Evolutionary conservation across 2,888 invertebrate species (phyloP), one percentile per base, ranked within the genome.

Genomic region (Leptarthrus brevirostris): DNA sequence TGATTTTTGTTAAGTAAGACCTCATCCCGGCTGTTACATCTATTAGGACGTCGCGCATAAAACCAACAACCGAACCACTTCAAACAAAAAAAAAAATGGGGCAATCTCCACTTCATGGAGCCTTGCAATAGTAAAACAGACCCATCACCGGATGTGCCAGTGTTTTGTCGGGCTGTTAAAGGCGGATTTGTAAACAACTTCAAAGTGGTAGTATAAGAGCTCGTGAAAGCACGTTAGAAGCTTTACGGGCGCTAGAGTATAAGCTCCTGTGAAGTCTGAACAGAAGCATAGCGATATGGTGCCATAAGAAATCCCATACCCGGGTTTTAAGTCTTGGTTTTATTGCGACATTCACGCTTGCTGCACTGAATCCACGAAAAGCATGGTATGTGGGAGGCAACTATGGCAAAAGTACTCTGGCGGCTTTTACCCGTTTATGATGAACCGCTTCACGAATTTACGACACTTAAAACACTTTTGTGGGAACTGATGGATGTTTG

Each of bases 401-500:
- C 52, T 2, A 1, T 20, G 44, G 12, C 8, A 10, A 30, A 34
- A 14, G 66, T 49, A 14, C 49, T 16, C 24, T 18, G 5, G 24
- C 52, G 52, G 30, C 66, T 14, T 49, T 52, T 34, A 26, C 14
- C 18, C 69, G 2, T 20, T 69, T 69, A 69, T 69, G 69, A 69
- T 26, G 69, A 69, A 52, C 69, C 69, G 52, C 34, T 52, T 18
- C 49, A 34, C 52, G 69, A 52, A 69, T 69, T 69, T 69, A 69
- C 69, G 69, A 69, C 69, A 52, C 69, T 69, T n/a, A 69, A 69
- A 69, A 69, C 49, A 20, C 69, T 69, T 52, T 52, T 69, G 69
- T 44, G 49, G 69, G 30, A 30, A 24, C 34, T 69, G 69, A 52
- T 52, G 69, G 69, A 52, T 69, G 69, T 34, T 69, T 64, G 52